Conservation (phyloP, 2,797 vertebrate genomes). For the Rhinoraja longicauda region DNA sequence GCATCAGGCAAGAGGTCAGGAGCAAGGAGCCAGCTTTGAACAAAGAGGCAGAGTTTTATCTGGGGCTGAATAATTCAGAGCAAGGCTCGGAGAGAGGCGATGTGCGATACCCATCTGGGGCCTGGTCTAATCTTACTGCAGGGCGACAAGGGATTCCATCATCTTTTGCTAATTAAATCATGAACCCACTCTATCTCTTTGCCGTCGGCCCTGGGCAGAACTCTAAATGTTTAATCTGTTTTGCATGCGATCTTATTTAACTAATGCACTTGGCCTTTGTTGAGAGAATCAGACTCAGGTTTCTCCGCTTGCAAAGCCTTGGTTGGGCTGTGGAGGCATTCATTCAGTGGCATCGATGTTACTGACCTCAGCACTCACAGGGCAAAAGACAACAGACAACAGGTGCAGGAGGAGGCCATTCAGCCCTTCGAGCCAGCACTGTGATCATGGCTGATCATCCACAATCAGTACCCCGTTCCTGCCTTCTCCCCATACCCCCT, state of each 20-base stretch:
- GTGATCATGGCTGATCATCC: too few relatives aligned
- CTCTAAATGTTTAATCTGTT: conserved; percentile 28
- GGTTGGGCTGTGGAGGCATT: neutral
- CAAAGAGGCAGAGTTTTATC: neutral
- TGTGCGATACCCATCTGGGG: neutral
- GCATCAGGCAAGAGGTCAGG: neutral
- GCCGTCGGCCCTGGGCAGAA: neutral
- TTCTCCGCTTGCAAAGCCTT: neutral
- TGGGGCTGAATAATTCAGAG: neutral
- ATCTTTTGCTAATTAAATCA: conserved; percentile 5
- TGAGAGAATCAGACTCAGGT: neutral
- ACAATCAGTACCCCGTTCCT: too few relatives aligned
- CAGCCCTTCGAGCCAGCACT: too few relatives aligned
- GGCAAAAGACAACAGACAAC: too few relatives aligned
- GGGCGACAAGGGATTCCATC: conserved; percentile 1
- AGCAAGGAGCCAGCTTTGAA: neutral
- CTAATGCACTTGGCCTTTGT: neutral
- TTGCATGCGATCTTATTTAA: conserved; percentile 12
- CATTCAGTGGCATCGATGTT: too few relatives aligned
- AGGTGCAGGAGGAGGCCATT: too few relatives aligned
- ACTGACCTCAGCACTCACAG: too few relatives aligned
- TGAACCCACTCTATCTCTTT: neutral
- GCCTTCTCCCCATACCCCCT: too few relatives aligned
- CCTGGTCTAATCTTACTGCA: conserved; percentile 9
- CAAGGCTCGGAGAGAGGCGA: neutral